Evolutionary conservation across 2,113 vertebrate species (phyloP), one percentile per base, ranked within the genome.

Genomic region (Pollachius pollachius): DNA sequence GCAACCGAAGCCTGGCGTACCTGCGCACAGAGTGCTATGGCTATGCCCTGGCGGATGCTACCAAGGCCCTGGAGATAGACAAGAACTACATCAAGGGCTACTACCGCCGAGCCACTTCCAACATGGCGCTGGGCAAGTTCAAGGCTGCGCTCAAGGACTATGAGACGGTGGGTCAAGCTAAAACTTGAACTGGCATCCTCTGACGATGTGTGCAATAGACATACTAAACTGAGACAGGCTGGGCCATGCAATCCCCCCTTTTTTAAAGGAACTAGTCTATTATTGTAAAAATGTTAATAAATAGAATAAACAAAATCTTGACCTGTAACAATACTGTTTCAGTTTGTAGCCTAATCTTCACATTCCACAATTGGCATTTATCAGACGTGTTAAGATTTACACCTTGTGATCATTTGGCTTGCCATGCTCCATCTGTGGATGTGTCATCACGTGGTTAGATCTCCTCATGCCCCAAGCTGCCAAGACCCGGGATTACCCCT

Each of bases 111-210:
- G 96, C 96, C 0, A 94, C 96, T 77, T 97, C 96, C 84, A 97
- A 97, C 90, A 98, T 98, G 96, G 96, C 96, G 0, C 90, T 97
- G 87, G 96, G 96, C 74, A 97, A 97, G 87, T 97, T 97, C 85
- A 96, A 95, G 78, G 96, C 96, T 0, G 96, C 96, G 0, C 93
- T 97, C 4, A 95, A 96, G 0, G 96, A 98, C 89, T 98, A 98
- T 0, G 95, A 98, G 80, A 96, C 95, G 91, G 96, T 97, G 87
- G 93, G 92, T 73, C 69, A 41, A 12, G 21, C 58, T 19, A 18
- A 3, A 58, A 60, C 58, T 60, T 19, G 58, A n/a, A 9, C 41
- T 48, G 7, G 41, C 41, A 11, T 48, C 41, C 12, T 48, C 41
- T 48, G 8, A 48, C 9, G 41, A 11, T 48, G 9, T 48, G 41